phyloP scores from a whole-genome alignment of 2,888 invertebrate species.

The Drosophila prostipennis region DNA sequence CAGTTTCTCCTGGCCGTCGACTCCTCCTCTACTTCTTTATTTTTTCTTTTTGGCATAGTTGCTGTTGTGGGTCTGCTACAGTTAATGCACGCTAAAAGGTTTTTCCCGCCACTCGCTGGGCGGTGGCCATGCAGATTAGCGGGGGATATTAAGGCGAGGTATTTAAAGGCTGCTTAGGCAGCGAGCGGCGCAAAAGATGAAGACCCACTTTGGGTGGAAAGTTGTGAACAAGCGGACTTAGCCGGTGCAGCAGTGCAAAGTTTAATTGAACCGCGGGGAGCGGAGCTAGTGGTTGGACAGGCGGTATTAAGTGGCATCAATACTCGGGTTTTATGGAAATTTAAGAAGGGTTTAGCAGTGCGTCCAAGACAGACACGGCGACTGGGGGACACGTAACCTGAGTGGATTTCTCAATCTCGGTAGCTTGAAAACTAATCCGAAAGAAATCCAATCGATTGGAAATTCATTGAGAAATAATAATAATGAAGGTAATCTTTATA shows the following conservation, averaged over 20 bases:
- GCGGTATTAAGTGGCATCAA: slow-evolving; percentile 51
- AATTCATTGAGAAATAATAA: slow-evolving; percentile 43
- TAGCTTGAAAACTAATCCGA: slow-evolving; percentile 47
- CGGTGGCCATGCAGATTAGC: slow-evolving; percentile 71
- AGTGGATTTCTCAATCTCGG: slow-evolving; percentile 45
- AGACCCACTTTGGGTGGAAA: slow-evolving; percentile 67
- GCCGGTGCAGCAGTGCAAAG: slow-evolving; percentile 71
- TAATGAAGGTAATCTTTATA: slow-evolving; percentile 35
- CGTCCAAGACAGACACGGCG: background rate
- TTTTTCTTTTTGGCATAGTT: slow-evolving; percentile 32
- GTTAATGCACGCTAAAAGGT: slow-evolving; percentile 78
- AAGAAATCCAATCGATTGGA: slow-evolving; percentile 51
- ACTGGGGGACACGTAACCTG: slow-evolving; percentile 30
- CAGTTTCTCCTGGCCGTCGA: slow-evolving; percentile 22
- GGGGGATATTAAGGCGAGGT: slow-evolving; percentile 66
- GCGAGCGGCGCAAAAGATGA: slow-evolving; percentile 33
- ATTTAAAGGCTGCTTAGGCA: slow-evolving; percentile 73
- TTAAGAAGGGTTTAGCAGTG: slow-evolving; percentile 43
- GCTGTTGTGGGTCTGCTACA: slow-evolving; percentile 36
- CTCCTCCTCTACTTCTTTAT: slow-evolving; percentile 18
- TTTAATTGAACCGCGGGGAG: slow-evolving; percentile 68
- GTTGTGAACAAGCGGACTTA: slow-evolving; percentile 70
- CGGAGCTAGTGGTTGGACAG: slow-evolving; percentile 6
- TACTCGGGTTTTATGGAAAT: slow-evolving; percentile 40
- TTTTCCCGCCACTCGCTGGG: slow-evolving; percentile 41